These are phyloP conservation scores for Drosophila rellima DNA, from an alignment of 2,888 invertebrate species.

Conservation along the genomic window DNA sequence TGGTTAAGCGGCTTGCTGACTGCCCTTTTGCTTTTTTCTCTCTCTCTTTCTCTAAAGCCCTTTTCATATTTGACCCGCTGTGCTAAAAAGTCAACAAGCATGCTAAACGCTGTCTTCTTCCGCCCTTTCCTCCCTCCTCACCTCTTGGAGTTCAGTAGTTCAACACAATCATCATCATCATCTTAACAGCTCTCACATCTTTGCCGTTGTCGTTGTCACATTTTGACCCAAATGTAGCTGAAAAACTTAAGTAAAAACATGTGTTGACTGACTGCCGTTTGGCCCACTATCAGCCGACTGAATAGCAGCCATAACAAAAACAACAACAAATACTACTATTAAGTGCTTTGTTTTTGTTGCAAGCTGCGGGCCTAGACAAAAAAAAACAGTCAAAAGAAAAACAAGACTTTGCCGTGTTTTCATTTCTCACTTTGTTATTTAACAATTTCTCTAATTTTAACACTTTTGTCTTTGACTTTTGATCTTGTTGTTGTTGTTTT, in stretches of 20 bases:
- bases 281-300: constrained; percentile 24
- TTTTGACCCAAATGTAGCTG: constrained; percentile 72
- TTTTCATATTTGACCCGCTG: constrained; percentile 61
- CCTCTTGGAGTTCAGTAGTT: constrained; percentile 64
- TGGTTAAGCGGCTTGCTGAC: constrained; percentile 74
- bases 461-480: constrained; percentile 33
- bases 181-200: constrained; percentile 29
- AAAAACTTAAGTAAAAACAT: constrained; percentile 75
- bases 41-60: constrained; percentile 22
- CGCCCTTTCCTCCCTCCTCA: neutral
- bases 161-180: constrained; percentile 39
- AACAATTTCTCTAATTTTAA: constrained; percentile 40
- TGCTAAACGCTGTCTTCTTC: constrained; percentile 59
- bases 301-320: constrained; percentile 30
- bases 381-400: constrained; percentile 1
- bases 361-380: constrained; percentile 16
- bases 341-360: constrained; percentile 42
- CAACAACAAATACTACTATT: constrained; percentile 52
- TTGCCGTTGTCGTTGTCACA: constrained; percentile 38
- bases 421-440: constrained; percentile 30
- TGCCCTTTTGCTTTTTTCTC: constrained; percentile 62
- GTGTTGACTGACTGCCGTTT: constrained; percentile 60
- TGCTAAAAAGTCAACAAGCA: constrained; percentile 64
- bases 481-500: constrained; percentile 11
- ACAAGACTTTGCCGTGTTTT: constrained; percentile 36